Evolutionary conservation across 2,888 invertebrate species (phyloP).

Genomic region (Thysanoteuthis rhombus): DNA sequence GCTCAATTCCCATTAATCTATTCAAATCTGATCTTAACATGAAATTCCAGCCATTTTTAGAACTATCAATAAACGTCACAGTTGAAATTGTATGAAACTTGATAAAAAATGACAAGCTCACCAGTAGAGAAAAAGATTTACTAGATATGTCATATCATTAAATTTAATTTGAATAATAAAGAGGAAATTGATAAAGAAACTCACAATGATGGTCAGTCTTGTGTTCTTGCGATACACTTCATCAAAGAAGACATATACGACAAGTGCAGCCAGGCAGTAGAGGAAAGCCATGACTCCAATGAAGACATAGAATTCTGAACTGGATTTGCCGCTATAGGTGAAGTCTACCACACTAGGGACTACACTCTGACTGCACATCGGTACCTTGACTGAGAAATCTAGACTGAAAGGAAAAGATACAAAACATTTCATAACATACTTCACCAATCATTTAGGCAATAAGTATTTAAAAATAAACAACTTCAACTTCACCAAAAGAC

Average conservation of each 20-base stretch:
- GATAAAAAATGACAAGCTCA: no score
- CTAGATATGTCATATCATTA: no score
- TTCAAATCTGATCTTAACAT: no score
- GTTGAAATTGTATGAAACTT: no score
- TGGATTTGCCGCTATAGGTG: conserved; percentile 36
- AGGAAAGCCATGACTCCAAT: conserved; percentile 78
- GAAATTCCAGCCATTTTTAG: no score
- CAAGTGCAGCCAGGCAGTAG: conserved; percentile 70
- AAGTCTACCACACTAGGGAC: not conserved
- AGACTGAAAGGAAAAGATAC: not conserved
- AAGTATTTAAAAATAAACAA: no score
- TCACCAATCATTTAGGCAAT: no score
- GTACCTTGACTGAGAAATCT: not conserved
- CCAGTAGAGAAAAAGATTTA: no score
- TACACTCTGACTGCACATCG: not conserved
- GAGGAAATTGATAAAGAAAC: conserved; percentile 42
- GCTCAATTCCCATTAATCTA: no score
- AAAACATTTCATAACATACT: not conserved
- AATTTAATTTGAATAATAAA: not conserved
- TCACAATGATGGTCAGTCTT: conserved; percentile 71
- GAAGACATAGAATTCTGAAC: conserved; percentile 76
- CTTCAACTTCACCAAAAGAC: no score
- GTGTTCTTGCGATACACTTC: conserved; percentile 65
- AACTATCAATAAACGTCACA: no score
- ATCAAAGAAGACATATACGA: conserved; percentile 70